Conservation (phyloP, 2,888 invertebrate genomes). For the Drosophila tanythrix region DNA sequence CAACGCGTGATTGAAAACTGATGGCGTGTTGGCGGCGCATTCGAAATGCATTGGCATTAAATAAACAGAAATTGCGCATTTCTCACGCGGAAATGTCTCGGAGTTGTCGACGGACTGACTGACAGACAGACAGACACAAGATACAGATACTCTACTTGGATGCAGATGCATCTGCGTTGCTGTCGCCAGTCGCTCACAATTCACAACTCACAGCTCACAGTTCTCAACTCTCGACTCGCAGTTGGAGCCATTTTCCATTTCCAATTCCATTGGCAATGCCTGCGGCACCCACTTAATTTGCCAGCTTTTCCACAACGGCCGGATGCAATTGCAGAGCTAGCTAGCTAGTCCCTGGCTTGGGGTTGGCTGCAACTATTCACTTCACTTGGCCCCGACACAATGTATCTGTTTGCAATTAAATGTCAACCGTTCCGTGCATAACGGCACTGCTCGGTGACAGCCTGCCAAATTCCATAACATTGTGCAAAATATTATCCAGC, state of each 20-base stretch:
- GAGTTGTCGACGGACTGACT: constrained; percentile 42
- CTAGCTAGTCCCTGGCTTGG: constrained; percentile 20
- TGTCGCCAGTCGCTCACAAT: constrained; percentile 44
- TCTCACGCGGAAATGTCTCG: constrained; percentile 70
- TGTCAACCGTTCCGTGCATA: constrained; percentile 67
- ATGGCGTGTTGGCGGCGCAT: constrained; percentile 72
- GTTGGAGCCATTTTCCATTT: constrained; percentile 47
- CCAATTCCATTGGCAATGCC: constrained; percentile 39
- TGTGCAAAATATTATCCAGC: constrained; percentile 44
- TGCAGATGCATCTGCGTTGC: constrained; percentile 36
- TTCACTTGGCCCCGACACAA: constrained; percentile 70
- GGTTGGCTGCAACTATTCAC: constrained; percentile 47
- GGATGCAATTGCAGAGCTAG: constrained; percentile 59
- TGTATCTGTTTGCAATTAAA: constrained; percentile 81
- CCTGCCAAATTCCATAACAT: constrained; percentile 54
- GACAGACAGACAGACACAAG: constrained; percentile 24
- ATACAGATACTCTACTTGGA: constrained; percentile 25
- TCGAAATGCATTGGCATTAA: constrained; percentile 81
- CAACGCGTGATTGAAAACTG: constrained; percentile 80
- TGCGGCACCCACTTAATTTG: constrained; percentile 76
- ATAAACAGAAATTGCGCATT: constrained; percentile 79
- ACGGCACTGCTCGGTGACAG: constrained; percentile 59
- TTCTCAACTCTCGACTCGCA: constrained; percentile 21
- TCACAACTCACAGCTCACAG: constrained; percentile 8
- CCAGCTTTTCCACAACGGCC: constrained; percentile 54